Conservation (phyloP, 2,797 vertebrate species). For the Ibycter americanus region DNA sequence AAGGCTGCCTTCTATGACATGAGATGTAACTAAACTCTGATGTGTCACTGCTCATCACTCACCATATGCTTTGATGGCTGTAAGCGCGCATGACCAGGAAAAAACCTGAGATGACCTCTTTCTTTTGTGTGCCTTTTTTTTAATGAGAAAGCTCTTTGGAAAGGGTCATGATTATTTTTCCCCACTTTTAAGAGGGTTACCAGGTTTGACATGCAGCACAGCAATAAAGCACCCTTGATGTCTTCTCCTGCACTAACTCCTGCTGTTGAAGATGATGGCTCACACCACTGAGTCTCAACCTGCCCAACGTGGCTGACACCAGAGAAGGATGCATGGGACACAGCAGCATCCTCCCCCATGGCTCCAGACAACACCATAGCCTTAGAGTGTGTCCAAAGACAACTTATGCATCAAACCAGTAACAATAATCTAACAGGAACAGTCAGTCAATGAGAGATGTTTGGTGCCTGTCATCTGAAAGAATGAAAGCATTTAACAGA, state of each 20-base stretch:
- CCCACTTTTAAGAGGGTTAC: neutral
- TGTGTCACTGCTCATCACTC: neutral
- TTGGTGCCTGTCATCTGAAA: neutral
- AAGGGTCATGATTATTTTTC: neutral
- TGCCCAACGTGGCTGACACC: neutral
- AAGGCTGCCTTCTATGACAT: neutral
- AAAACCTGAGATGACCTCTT: neutral
- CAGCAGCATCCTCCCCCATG: neutral
- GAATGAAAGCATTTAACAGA: neutral
- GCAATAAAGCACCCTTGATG: neutral
- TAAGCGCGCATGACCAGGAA: fast-evolving
- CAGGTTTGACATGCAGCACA: neutral
- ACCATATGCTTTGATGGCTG: neutral
- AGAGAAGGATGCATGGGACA: neutral
- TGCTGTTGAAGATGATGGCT: neutral
- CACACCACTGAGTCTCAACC: neutral
- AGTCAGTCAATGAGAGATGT: neutral
- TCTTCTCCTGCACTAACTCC: neutral
- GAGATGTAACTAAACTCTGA: neutral
- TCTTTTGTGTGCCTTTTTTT: neutral
- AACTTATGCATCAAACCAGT: neutral
- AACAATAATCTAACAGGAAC: neutral
- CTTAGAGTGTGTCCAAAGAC: neutral
- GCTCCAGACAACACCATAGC: neutral
- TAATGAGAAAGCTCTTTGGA: neutral